Base-by-base conservation (phyloP, 1,140 invertebrate genomes). In the Cydia fagiglandana region DNA sequence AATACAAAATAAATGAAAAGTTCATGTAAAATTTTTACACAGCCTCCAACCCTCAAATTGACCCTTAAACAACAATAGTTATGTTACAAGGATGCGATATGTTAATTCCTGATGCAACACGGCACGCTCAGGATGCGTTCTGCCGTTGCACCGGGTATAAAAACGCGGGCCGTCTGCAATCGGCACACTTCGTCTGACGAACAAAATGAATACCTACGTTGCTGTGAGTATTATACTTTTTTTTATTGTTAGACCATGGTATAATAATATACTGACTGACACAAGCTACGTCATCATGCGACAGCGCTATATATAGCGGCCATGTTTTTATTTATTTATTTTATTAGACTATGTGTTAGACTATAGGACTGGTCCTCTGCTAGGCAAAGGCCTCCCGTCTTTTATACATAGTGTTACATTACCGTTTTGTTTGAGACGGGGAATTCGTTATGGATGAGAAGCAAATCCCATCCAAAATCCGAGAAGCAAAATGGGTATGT, bases 151-250 rank as follows among this genome's bases (percentile, higher is more conserved):
- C 4, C 10, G 47, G 38, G 77, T 89, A 88, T 90, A 90, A 81
- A 90, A 81, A 81, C 50, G 7, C 15, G 73, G 73, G 24, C 13
- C 5, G 53, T n/a, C 28, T 56, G 15, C 30, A 50, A 9, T 75
- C 66, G 20, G 74, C 68, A 89, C 86, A 91, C 87, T 88, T 89
- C 87, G 87, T 85, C 86, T 87, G 78, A 83, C 81, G 78, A 83
- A 78, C 79, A 85, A 74, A 50, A 90, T 90, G 88, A 88, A 88
- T 83, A 81, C 84, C 79, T 85, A 82, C 76, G 80, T 86, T 30
- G 83, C 84, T 81, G 88, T 90, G 74, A 90, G 88, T 90, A 80
- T 61, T 78, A 73, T 68, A 74, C 76, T 74, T 75, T 77, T 56
- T 45, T 78, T 75, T n/a, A n/a, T n/a, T n/a, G n/a, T n/a, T n/a